Evolutionary conservation across 2,888 invertebrate species (phyloP), one percentile per base, ranked within the genome.

Genomic region (Chymomyza amoena): DNA sequence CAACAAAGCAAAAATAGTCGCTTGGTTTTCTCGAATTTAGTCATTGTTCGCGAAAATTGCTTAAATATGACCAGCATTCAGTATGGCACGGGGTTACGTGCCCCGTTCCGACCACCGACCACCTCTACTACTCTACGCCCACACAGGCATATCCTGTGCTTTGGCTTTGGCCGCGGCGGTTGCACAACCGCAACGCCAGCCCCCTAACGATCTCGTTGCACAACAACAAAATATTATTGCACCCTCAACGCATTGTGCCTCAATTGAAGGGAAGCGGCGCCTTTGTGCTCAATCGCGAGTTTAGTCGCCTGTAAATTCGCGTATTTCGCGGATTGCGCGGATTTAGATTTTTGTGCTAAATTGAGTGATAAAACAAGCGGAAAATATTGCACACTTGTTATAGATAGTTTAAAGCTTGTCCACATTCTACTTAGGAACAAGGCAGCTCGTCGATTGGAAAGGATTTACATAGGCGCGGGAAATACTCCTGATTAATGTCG

Each of bases 1-100:
- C 64, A 64, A 54, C 18, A 54, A 61, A 81, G 74, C 77, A 82
- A 79, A 85, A 83, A 79, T 74, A 78, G 75, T 76, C 72, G 76
- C 68, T 72, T 66, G 69, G 76, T 73, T 79, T 81, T 74, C 79
- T 75, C 69, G 75, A 80, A 83, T 87, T 85, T 84, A 85, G 88
- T 79, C 87, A 86, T 87, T 89, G 82, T 84, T 79, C 83, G 81
- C 89, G 32, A 81, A 87, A 90, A 89, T 89, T 87, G 85, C 86
- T 89, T 87, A 89, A 87, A 89, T 74, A 78, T 77, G 60, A 45
- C 39, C 39, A 45, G 67, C 71, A 50, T 57, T 45, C 78, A 76
- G 74, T n/a, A 4, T 32, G 70, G 60, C 64, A 20, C 61, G 56
- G 50, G 60, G n/a, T 45, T 45, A 10, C 63, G 45, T 32, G 32